A percentile compares a stretch with the other conserved stretches of the same genome.
These are phyloP conservation scores for Trichogramma dendrolimi DNA, from an alignment of 2,888 invertebrate species.

Conservation along the genomic window DNA sequence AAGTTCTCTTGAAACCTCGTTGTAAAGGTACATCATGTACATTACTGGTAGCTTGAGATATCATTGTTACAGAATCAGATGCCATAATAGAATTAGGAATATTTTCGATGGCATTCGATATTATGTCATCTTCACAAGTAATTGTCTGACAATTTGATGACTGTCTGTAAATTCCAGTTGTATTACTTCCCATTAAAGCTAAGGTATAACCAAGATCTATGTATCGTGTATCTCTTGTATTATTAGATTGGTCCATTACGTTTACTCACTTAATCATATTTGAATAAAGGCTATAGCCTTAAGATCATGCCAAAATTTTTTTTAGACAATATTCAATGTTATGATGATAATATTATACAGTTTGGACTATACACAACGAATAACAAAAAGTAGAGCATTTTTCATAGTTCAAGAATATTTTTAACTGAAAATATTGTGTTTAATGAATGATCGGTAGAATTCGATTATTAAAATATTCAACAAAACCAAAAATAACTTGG, in stretches of 20 bases:
- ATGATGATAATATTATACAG: no score
- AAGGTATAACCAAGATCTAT: constrained; percentile 78
- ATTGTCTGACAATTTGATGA: constrained; percentile 48
- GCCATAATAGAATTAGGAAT: constrained; percentile 34
- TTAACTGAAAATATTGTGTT: no score
- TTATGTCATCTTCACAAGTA: constrained; percentile 40
- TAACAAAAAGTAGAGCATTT: no score
- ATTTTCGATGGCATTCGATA: constrained; percentile 29
- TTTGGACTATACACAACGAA: no score
- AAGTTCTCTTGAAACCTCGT: constrained; percentile 60
- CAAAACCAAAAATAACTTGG: no score
- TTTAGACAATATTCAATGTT: no score
- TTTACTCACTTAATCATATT: constrained; percentile 45
- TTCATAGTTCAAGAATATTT: no score
- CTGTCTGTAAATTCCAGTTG: constrained; percentile 69
- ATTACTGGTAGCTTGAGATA: constrained; percentile 11
- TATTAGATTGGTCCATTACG: constrained; percentile 84
- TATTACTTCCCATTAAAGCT: constrained; percentile 76
- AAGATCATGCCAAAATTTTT: no score
- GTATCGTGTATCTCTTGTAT: constrained; percentile 84
- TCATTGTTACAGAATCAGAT: constrained; percentile 14
- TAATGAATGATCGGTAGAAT: no score
- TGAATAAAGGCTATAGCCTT: no score
- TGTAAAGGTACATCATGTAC: constrained; percentile 56
- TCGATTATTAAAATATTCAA: no score